A percentile compares a stretch with the other conserved stretches of the same genome.
Evolutionary conservation across 2,888 invertebrate genomes (phyloP).

Genomic region (Ceraclea dissimilis): DNA sequence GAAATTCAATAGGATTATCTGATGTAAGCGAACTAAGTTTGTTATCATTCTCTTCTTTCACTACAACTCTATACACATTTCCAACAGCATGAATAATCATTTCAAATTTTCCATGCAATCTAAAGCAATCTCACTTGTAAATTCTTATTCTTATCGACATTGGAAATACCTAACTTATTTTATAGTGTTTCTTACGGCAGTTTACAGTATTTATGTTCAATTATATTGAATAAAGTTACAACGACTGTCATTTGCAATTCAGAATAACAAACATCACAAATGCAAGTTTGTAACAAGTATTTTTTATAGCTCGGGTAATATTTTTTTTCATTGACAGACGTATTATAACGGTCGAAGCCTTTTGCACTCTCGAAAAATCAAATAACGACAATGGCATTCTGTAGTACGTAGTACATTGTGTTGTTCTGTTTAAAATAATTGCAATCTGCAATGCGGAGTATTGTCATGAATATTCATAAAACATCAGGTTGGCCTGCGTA

Average conservation of each 20-base stretch:
- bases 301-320: neutral
- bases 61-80: no score
- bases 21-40: conserved; percentile 6
- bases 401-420: neutral
- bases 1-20: conserved; percentile 10
- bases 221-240: no score
- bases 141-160: no score
- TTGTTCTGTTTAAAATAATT: conserved; percentile 15
- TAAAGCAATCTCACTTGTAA: no score
- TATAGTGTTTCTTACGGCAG: no score
- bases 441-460: conserved; percentile 13
- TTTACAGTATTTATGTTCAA: no score
- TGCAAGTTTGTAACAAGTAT: neutral
- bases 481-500: conserved; percentile 6
- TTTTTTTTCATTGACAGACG: neutral
- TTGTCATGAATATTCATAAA: conserved; percentile 12
- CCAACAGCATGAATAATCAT: no score
- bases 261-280: no score
- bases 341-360: neutral
- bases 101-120: no score
- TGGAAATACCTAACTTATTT: no score
- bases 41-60: neutral
- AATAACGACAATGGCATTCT: conserved; percentile 8
- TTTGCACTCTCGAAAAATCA: neutral
- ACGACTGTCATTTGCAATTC: no score